These are phyloP conservation scores for Callyntrura guangdongensis DNA, from an alignment of 2,888 invertebrate genomes.

Conservation along the genomic window DNA sequence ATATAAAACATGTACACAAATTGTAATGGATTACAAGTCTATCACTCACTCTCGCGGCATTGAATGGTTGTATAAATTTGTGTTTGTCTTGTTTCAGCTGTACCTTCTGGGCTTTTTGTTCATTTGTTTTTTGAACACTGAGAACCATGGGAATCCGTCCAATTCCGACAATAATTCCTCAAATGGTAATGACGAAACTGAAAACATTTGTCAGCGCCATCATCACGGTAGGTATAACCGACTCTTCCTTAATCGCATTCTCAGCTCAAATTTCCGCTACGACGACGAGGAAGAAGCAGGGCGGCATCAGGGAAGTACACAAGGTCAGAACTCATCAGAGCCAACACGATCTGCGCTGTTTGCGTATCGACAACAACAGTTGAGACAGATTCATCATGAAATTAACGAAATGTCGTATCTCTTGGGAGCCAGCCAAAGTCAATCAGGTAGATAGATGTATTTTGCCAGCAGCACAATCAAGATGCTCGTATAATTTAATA, in stretches of 20 bases:
- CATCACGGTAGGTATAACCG: conserved; percentile 65
- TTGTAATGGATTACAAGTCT: no score
- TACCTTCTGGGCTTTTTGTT: conserved; percentile 77
- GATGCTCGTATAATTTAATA: conserved; percentile 6
- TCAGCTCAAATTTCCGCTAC: conserved; percentile 66
- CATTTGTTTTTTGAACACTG: conserved; percentile 72
- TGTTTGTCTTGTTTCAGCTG: conserved; percentile 62
- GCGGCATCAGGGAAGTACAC: conserved; percentile 23
- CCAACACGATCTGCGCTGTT: conserved; percentile 74
- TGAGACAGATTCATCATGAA: conserved; percentile 80
- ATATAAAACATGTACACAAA: no score
- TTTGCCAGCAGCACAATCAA: neutral
- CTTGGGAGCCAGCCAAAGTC: conserved; percentile 73
- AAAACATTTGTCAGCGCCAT: conserved; percentile 74
- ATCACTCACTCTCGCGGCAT: neutral
- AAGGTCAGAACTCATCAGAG: conserved; percentile 62
- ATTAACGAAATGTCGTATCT: conserved; percentile 80
- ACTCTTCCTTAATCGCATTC: conserved; percentile 60
- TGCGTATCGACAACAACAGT: conserved; percentile 79
- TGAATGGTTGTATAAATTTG: conserved; percentile 27
- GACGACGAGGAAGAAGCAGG: conserved; percentile 56
- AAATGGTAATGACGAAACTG: conserved; percentile 63
- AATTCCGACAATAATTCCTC: conserved; percentile 73
- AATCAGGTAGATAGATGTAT: conserved; percentile 65
- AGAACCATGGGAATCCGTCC: conserved; percentile 72